Percentiles rank a stretch among this genome's conserved stretches.
These are phyloP conservation scores for Dolichopus griseipennis DNA, from an alignment of 2,888 invertebrate genomes.

Conservation along the genomic window DNA sequence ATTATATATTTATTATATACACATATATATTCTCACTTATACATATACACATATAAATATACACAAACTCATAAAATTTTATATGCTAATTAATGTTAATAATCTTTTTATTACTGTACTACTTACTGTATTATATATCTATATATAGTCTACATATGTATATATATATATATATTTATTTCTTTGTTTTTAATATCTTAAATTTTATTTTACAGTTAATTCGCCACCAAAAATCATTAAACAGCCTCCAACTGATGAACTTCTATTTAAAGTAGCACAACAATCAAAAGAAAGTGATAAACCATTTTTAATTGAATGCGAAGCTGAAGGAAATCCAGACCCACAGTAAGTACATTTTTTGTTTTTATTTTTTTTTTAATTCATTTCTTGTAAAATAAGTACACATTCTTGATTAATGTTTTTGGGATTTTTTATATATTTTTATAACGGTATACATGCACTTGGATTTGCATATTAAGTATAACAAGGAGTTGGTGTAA, in stretches of 20 bases:
- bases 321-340: constrained; percentile 90
- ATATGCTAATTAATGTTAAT: not conserved
- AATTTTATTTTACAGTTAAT: constrained; percentile 51
- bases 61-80: not conserved
- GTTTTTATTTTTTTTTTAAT: too few relatives aligned
- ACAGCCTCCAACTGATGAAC: constrained; percentile 84
- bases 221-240: constrained; percentile 87
- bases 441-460: too few relatives aligned
- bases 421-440: too few relatives aligned
- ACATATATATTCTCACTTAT: too few relatives aligned
- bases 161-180: constrained; percentile 1
- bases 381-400: too few relatives aligned
- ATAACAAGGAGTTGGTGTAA: too few relatives aligned
- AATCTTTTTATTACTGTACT: not conserved
- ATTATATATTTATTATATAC: too few relatives aligned
- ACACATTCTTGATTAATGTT: too few relatives aligned
- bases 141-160: not conserved
- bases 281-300: constrained; percentile 80
- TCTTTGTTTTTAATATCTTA: constrained; percentile 5
- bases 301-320: constrained; percentile 92
- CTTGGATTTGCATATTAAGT: too few relatives aligned
- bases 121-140: too few relatives aligned
- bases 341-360: constrained; percentile 63
- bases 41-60: not conserved
- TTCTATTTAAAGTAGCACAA: constrained; percentile 80